A percentile compares a stretch with the other conserved stretches of the same genome.
phyloP scores from a whole-genome alignment of 2,888 invertebrate species.

The Zaprionus bogoriensis region DNA sequence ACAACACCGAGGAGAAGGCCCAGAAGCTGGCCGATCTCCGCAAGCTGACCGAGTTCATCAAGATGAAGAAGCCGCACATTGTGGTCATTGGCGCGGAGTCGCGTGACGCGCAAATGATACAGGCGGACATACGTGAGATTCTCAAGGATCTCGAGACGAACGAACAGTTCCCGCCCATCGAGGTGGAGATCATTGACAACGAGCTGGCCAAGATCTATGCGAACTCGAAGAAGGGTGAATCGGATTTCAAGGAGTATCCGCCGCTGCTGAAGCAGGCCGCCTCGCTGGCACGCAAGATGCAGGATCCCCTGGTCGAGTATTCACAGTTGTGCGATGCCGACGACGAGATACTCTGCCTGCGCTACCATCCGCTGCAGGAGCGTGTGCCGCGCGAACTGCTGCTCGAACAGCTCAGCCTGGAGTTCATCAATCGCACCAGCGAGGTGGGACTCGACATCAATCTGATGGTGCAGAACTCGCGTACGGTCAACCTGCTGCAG shows the following conservation, averaged over 20 bases:
- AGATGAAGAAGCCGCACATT: constrained; percentile 95
- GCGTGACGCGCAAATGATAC: constrained; percentile 91
- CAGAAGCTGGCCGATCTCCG: constrained; percentile 88
- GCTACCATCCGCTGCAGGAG: constrained; percentile 94
- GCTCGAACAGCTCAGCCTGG: constrained; percentile 91
- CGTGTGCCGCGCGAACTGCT: constrained; percentile 93
- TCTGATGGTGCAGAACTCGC: constrained; percentile 93
- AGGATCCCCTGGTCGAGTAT: constrained; percentile 98
- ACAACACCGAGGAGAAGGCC: constrained; percentile 86
- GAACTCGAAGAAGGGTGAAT: constrained; percentile 91
- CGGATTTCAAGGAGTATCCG: constrained; percentile 97
- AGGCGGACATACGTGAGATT: constrained; percentile 89
- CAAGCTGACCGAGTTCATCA: constrained; percentile 91
- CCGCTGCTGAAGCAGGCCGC: constrained; percentile 94
- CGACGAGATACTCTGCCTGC: constrained; percentile 97
- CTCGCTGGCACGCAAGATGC: constrained; percentile 94
- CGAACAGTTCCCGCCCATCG: constrained; percentile 93
- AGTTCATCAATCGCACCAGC: constrained; percentile 97
- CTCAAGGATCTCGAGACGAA: constrained; percentile 90
- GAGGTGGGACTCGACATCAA: constrained; percentile 99
- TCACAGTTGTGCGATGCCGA: constrained; percentile 97
- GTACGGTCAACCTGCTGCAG: constrained; percentile 94
- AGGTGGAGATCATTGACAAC: constrained; percentile 96
- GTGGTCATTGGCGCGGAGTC: constrained; percentile 96
- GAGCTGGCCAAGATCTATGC: constrained; percentile 96